Percentiles rank a stretch among this genome's conserved stretches.
phyloP scores from a whole-genome alignment of 2,888 invertebrate genomes.

The Eupithecia insigniata region DNA sequence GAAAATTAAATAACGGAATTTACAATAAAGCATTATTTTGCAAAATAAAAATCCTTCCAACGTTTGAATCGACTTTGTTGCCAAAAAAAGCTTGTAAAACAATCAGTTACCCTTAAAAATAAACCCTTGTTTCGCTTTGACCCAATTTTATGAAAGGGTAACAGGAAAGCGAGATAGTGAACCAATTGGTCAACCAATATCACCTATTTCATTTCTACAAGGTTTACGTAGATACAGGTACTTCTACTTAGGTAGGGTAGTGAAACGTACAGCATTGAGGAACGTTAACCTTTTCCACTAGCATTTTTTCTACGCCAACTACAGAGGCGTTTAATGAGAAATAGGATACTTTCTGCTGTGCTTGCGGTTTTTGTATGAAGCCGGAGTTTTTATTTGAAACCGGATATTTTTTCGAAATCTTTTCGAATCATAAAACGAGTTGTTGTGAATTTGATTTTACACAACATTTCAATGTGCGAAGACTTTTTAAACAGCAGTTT shows the following conservation, averaged over 20 bases:
- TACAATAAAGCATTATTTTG: too few species aligned
- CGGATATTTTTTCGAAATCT: constrained; percentile 18
- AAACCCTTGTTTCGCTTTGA: not conserved
- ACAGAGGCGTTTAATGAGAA: constrained; percentile 53
- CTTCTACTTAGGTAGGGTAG: too few species aligned
- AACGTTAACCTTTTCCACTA: not conserved
- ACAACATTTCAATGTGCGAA: not conserved
- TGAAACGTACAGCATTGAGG: not conserved
- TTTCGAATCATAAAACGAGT: constrained; percentile 8
- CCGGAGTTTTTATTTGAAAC: constrained; percentile 15
- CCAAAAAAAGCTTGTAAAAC: not conserved
- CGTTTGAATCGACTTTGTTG: not conserved
- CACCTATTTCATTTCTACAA: too few species aligned
- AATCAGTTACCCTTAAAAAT: not conserved
- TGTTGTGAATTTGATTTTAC: not conserved
- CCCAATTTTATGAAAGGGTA: not conserved
- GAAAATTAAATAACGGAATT: too few species aligned
- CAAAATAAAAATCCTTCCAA: too few species aligned
- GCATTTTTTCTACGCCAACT: not conserved
- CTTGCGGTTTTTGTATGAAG: constrained; percentile 25
- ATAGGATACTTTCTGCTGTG: constrained; percentile 47
- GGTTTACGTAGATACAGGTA: too few species aligned
- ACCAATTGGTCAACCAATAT: too few species aligned
- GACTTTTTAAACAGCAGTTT: not conserved
- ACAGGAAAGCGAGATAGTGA: not conserved